phyloP scores from a whole-genome alignment of 2,888 invertebrate genomes.

The Linnaemya vulpina region DNA sequence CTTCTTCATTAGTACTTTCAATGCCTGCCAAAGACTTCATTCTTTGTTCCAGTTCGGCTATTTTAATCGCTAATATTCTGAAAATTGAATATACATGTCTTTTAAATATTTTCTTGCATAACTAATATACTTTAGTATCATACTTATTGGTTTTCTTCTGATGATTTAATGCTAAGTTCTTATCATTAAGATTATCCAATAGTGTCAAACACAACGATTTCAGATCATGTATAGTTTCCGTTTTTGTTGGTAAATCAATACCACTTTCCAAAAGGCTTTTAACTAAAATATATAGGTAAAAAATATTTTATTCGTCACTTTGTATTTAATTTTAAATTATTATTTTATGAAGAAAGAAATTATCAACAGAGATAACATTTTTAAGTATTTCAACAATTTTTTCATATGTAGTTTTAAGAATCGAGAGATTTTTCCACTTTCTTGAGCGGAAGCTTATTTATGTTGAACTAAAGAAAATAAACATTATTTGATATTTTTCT shows the following conservation, averaged over 20 bases:
- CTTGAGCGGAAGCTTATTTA: too few species aligned
- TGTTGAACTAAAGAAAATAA: too few species aligned
- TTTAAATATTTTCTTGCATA: neutral
- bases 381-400: too few species aligned
- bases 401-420: too few species aligned
- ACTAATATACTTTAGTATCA: neutral
- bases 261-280: slow-evolving; percentile 89
- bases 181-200: slow-evolving; percentile 93
- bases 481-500: too few species aligned
- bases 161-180: slow-evolving; percentile 91
- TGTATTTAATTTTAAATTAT: neutral
- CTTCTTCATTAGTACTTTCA: slow-evolving; percentile 74
- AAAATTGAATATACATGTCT: slow-evolving; percentile 62
- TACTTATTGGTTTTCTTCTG: slow-evolving; percentile 94
- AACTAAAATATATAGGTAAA: slow-evolving; percentile 84
- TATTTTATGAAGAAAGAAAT: neutral
- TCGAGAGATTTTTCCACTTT: too few species aligned
- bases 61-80: slow-evolving; percentile 91
- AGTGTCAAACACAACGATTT: slow-evolving; percentile 90
- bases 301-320: neutral
- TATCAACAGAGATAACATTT: neutral
- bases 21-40: slow-evolving; percentile 86
- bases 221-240: slow-evolving; percentile 89
- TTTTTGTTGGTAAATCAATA: slow-evolving; percentile 85
- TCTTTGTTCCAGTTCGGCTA: slow-evolving; percentile 91